A percentile compares a stretch with the other conserved stretches of the same genome.
phyloP scores from a whole-genome alignment of 2,113 vertebrate genomes.

The Poicephalus gulielmi region DNA sequence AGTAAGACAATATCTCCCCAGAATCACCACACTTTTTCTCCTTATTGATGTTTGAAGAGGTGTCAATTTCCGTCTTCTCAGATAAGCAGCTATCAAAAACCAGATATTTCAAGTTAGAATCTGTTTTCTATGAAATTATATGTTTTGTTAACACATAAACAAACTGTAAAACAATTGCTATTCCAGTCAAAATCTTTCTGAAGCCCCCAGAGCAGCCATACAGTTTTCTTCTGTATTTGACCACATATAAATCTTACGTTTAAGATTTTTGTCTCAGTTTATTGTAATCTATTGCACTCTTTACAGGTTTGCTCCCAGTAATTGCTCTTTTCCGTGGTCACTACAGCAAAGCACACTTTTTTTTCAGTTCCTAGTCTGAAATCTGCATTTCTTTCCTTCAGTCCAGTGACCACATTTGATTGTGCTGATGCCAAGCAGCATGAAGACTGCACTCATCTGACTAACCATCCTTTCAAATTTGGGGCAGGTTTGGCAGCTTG shows the following conservation, averaged over 20 bases:
- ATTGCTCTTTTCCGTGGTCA: not conserved
- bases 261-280: not conserved
- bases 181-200: not conserved
- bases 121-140: not conserved
- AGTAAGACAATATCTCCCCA: not conserved
- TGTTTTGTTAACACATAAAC: not conserved
- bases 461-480: not conserved
- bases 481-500: not conserved
- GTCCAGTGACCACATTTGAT: not conserved
- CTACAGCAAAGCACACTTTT: not conserved
- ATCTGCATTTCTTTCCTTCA: not conserved
- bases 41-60: not conserved
- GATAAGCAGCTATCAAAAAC: not conserved
- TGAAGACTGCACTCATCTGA: not conserved
- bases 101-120: not conserved
- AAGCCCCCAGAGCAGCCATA: not conserved
- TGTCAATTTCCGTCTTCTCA: not conserved
- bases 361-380: not conserved
- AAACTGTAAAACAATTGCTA: not conserved
- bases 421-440: not conserved
- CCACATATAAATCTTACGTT: not conserved
- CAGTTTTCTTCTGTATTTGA: not conserved
- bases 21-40: not conserved
- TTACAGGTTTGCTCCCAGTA: not conserved
- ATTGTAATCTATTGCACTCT: not conserved